Conservation (phyloP, 2,888 invertebrate genomes). For the Mesorhabditis belari region DNA sequence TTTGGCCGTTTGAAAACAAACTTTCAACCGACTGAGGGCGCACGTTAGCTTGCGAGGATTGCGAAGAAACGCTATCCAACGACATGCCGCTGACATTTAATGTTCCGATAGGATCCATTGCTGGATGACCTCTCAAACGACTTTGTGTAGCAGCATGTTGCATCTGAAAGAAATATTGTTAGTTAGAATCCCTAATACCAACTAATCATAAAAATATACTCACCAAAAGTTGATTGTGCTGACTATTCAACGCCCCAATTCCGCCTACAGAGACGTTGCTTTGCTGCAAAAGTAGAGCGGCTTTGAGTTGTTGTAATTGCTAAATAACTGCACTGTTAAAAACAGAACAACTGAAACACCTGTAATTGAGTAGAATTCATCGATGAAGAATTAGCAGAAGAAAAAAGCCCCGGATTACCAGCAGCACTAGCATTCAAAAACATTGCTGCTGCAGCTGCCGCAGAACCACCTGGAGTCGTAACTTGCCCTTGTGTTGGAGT, state of each 20-base stretch:
- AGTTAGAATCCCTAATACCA: too few species aligned
- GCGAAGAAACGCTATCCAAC: too few species aligned
- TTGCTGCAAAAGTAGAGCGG: neutral
- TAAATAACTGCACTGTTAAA: neutral
- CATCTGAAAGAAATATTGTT: neutral
- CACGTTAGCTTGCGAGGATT: neutral
- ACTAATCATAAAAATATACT: neutral
- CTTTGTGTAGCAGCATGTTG: too few species aligned
- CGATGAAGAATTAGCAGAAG: neutral
- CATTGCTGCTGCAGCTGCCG: neutral
- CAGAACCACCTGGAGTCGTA: neutral
- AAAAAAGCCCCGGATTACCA: neutral
- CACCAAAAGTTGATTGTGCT: neutral
- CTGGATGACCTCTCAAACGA: too few species aligned
- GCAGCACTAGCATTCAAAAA: too few species aligned
- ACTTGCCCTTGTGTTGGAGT: slow-evolving; percentile 1
- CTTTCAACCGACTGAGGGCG: neutral
- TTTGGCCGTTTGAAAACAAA: neutral
- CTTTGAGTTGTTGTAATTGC: neutral
- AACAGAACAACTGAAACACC: neutral
- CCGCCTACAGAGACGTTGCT: too few species aligned
- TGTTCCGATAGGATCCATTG: too few species aligned
- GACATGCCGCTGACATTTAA: too few species aligned
- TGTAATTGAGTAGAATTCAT: neutral
- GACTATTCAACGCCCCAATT: neutral